These are phyloP conservation scores for Acropora yongei DNA, from an alignment of 64 coral and sea anemone species.

Conservation along the genomic window DNA sequence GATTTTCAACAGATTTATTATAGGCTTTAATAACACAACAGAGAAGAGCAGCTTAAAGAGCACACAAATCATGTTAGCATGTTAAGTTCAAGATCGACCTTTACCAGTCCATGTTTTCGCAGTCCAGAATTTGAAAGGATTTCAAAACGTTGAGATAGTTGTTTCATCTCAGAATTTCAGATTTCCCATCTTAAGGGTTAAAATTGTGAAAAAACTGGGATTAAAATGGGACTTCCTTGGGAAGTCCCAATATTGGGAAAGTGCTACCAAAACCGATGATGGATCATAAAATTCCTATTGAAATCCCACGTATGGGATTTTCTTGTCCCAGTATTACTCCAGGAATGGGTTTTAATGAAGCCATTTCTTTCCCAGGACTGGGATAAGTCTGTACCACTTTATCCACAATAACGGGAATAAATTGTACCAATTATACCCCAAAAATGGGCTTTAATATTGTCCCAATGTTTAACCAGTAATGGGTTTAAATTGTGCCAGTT, in stretches of 20 bases:
- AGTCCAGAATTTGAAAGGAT: too few relatives aligned
- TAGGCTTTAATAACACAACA: too few relatives aligned
- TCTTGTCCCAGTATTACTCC: background rate
- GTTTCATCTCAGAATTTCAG: conserved; percentile 26
- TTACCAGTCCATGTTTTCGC: too few relatives aligned
- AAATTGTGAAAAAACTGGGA: conserved; percentile 4
- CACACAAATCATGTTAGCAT: too few relatives aligned
- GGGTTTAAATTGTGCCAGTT: conserved; percentile 6
- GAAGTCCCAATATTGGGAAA: conserved; percentile 12
- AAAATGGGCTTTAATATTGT: background rate
- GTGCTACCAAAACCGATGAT: conserved; percentile 25
- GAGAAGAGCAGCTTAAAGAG: too few relatives aligned
- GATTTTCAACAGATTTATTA: too few relatives aligned
- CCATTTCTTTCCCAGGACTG: conserved; percentile 6
- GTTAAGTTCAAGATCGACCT: too few relatives aligned
- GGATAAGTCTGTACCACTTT: background rate
- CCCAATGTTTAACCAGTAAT: background rate
- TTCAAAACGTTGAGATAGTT: too few relatives aligned
- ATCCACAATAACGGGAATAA: background rate
- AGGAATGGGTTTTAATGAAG: background rate
- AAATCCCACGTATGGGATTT: background rate
- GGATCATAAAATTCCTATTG: background rate
- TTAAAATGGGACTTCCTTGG: conserved; percentile 7
- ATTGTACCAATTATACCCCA: background rate
- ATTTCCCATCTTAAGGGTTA: conserved; percentile 4